A percentile compares a stretch with the other conserved stretches of the same genome.
phyloP scores from a whole-genome alignment of 92 coral and sea anemone genomes.

The Micromussa lordhowensis region DNA sequence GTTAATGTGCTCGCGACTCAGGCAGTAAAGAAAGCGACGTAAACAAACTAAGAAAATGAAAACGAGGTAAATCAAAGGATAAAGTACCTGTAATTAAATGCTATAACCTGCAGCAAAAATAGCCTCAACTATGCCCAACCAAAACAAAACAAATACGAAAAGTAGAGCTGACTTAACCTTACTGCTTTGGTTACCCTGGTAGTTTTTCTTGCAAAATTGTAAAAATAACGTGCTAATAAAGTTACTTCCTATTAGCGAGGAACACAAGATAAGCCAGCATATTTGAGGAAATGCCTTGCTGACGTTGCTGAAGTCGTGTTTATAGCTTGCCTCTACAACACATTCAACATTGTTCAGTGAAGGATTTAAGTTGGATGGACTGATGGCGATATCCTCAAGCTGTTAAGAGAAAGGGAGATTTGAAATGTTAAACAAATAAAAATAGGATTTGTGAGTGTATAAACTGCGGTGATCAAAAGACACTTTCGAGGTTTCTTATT shows the following conservation, averaged over 20 bases:
- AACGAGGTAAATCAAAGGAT: not conserved
- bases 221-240: not conserved
- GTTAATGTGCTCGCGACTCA: not conserved
- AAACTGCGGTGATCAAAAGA: too few relatives aligned
- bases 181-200: not conserved
- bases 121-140: not conserved
- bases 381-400: too few relatives aligned
- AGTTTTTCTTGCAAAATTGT: not conserved
- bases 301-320: too few relatives aligned
- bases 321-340: too few relatives aligned
- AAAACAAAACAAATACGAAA: not conserved
- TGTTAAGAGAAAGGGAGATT: too few relatives aligned
- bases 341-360: too few relatives aligned
- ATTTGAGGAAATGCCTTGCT: slow-evolving; percentile 16
- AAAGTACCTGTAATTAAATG: not conserved
- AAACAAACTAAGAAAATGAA: not conserved
- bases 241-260: slow-evolving; percentile 1
- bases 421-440: too few relatives aligned
- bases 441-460: too few relatives aligned
- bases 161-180: not conserved
- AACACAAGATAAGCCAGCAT: not conserved
- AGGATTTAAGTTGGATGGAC: too few relatives aligned
- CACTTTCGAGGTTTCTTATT: too few relatives aligned
- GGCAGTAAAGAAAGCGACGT: not conserved
- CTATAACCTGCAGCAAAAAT: not conserved